phyloP scores from a whole-genome alignment of 1,140 invertebrate species.

The Brachionus paranguensis region DNA sequence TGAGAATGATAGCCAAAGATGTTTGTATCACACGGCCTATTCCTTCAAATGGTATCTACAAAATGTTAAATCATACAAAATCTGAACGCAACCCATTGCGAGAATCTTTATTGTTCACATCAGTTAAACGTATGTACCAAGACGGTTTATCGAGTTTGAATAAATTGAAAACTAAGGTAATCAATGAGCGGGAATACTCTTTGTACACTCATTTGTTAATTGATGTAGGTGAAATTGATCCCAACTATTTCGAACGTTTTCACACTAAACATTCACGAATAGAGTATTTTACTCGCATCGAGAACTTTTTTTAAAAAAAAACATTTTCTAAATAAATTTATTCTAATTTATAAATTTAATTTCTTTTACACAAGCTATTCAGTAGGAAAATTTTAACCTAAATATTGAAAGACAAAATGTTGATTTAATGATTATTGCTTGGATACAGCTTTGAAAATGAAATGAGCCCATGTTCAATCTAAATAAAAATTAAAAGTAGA shows the following conservation, averaged over 20 bases:
- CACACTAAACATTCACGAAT: background rate
- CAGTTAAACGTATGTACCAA: background rate
- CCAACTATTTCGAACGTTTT: background rate
- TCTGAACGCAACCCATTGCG: background rate
- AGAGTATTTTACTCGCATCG: background rate
- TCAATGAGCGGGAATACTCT: background rate
- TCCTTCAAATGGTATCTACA: background rate
- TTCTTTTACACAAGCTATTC: background rate
- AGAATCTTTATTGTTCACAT: background rate
- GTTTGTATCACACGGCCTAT: conserved; percentile 3
- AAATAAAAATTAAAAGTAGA: background rate
- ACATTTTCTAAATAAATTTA: background rate
- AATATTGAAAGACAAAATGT: background rate
- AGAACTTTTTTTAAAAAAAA: background rate
- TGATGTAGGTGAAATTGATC: background rate
- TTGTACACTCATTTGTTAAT: background rate
- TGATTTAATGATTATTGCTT: background rate
- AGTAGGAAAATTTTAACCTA: background rate
- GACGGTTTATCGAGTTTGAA: background rate
- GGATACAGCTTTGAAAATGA: background rate
- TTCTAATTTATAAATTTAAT: background rate
- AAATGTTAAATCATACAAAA: conserved; percentile 3
- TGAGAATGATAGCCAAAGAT: conserved; percentile 36
- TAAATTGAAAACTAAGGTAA: background rate
- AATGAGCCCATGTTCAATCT: background rate